These are phyloP conservation scores for Melanotaenia boesemani DNA, from an alignment of 2,797 vertebrate species.

Conservation along the genomic window DNA sequence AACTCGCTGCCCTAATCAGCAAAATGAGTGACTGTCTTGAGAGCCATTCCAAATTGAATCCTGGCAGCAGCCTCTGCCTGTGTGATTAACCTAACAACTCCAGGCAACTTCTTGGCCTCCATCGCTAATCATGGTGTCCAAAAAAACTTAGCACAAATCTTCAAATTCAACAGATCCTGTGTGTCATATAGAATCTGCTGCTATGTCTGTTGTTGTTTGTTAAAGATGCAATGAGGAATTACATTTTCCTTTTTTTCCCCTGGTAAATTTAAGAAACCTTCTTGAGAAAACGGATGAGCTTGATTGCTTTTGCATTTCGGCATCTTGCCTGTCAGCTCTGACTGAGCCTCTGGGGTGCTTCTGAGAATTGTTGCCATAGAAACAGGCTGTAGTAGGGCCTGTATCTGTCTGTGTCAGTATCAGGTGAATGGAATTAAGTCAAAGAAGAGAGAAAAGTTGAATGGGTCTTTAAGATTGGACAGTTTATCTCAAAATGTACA, in stretches of 20 bases:
- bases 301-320: slow-evolving; percentile 68
- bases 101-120: slow-evolving; percentile 55
- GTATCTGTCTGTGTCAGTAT: slow-evolving; percentile 39
- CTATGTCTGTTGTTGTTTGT: slow-evolving; percentile 29
- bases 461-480: slow-evolving; percentile 17
- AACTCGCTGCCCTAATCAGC: slow-evolving; percentile 56
- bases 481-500: slow-evolving; percentile 28
- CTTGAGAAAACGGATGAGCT: slow-evolving; percentile 51
- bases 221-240: slow-evolving; percentile 36
- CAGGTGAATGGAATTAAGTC: slow-evolving; percentile 72
- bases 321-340: slow-evolving; percentile 54
- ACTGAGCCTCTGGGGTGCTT: slow-evolving; percentile 54
- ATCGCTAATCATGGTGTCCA: slow-evolving; percentile 42
- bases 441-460: slow-evolving; percentile 25
- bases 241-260: slow-evolving; percentile 34
- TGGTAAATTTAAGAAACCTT: slow-evolving; percentile 52
- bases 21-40: slow-evolving; percentile 57
- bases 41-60: slow-evolving; percentile 55
- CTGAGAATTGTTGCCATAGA: slow-evolving; percentile 71
- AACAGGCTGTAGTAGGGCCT: slow-evolving; percentile 62
- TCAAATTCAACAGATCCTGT: slow-evolving; percentile 25
- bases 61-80: slow-evolving; percentile 59
- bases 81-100: slow-evolving; percentile 61
- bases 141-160: slow-evolving; percentile 52
- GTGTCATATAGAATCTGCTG: slow-evolving; percentile 9